Evolutionary conservation across 2,113 vertebrate genomes (phyloP), one percentile per base, ranked within the genome.

Genomic region (Scalopus aquaticus): DNA sequence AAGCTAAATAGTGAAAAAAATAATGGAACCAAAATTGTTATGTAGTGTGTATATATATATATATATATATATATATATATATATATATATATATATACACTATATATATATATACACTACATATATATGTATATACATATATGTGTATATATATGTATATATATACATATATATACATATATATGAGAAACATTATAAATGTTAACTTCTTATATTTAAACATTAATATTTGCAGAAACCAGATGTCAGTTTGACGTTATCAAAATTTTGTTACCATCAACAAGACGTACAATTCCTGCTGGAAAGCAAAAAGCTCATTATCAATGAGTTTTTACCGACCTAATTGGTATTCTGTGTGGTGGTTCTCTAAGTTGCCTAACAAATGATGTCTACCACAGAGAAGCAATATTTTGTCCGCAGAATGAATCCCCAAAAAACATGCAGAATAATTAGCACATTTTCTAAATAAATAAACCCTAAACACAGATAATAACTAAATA

Each of bases 401-500:
- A 24, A 89, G 93, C 58, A 64, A 32, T 44, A 91, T 93, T 94
- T 96, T 87, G 94, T 70, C 56, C 51, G 78, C 42, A 91, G 64
- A 91, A 92, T 44, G 81, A 91, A 95, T 88, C 60, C 86, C 91
- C 91, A 74, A 74, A 79, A 91, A 95, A 94, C 20, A 88, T 44
- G 76, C 24, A 92, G 37, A 69, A 95, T 73, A 88, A 84, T 92
- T 72, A 93, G 84, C 82, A 69, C 64, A 49, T 81, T 93, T 91
- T 82, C 89, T 91, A 77, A 89, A 42, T 62, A 95, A 96, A 73
- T 86, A 62, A 82, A n/a, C 74, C 30, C 42, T 82, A 82, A 89
- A 69, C 83, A 60, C 70, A 86, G 62, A 79, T 80, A 72, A 81
- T 44, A 89, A 95, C 78, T 88, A 89, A 77, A 22, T 51, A 65